phyloP scores from a whole-genome alignment of 2,888 invertebrate genomes.

The Himalopsyche anomala region DNA sequence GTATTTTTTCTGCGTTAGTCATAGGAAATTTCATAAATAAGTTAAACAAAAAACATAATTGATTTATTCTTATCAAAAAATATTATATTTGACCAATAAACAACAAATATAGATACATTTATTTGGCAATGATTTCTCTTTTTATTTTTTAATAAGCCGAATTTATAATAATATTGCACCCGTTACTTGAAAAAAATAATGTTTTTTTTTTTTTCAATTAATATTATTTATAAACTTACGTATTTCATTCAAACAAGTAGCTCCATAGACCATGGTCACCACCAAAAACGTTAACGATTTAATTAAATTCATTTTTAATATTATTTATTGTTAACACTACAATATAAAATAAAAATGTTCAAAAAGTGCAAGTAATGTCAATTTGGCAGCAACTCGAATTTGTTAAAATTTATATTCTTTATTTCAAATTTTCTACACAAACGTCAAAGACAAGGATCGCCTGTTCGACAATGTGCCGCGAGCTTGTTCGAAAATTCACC shows the following conservation, averaged over 20 bases:
- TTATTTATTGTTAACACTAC: neutral
- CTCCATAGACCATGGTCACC: constrained; percentile 16
- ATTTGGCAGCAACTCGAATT: neutral
- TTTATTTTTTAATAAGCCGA: no score
- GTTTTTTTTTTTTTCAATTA: neutral
- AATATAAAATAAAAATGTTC: neutral
- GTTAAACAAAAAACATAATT: no score
- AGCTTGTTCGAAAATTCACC: neutral
- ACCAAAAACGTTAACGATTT: constrained; percentile 24
- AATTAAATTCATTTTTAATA: neutral
- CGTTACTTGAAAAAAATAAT: no score
- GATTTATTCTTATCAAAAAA: no score
- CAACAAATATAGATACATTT: no score
- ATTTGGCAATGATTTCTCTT: no score
- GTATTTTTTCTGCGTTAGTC: no score
- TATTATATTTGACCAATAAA: no score
- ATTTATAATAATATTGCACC: no score
- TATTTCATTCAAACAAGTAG: constrained; percentile 39
- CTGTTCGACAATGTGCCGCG: no score
- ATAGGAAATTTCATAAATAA: no score
- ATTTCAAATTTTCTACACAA: neutral
- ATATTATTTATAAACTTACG: constrained; percentile 5
- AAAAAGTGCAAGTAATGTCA: neutral
- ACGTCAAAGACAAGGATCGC: no score
- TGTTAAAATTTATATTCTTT: neutral